Evolutionary conservation across 2,888 invertebrate species (phyloP).

Genomic region (Aphrophora alni): DNA sequence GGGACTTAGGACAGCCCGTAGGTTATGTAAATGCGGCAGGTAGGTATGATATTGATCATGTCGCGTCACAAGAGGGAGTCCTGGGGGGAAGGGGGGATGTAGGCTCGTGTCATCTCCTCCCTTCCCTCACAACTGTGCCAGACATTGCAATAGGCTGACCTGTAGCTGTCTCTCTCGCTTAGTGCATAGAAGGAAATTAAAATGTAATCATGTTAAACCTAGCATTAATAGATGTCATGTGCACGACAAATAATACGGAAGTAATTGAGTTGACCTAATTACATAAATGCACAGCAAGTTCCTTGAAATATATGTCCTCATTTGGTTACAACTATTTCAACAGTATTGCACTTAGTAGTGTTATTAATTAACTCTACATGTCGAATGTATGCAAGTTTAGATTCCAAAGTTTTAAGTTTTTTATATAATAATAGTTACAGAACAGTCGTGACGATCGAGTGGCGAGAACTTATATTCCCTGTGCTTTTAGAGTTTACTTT

Average conservation of each 20-base stretch:
- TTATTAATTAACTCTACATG: too few species aligned
- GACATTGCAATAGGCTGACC: neutral
- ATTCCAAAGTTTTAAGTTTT: too few species aligned
- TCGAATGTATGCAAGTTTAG: too few species aligned
- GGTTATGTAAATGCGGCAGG: conserved; percentile 6
- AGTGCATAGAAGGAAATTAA: neutral
- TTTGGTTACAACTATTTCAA: neutral
- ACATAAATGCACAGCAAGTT: neutral
- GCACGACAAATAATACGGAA: neutral
- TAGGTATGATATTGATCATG: conserved; percentile 6
- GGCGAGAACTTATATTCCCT: too few species aligned
- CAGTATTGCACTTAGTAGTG: too few species aligned
- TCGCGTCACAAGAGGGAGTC: neutral
- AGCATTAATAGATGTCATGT: neutral
- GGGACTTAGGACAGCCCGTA: neutral
- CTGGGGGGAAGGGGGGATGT: neutral
- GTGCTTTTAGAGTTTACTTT: too few species aligned
- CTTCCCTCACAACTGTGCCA: neutral
- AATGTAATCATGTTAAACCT: neutral
- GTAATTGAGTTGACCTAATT: neutral
- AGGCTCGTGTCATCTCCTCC: neutral
- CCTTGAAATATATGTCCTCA: neutral
- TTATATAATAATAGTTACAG: too few species aligned
- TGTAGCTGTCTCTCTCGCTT: neutral
- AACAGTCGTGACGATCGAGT: too few species aligned